A percentile compares a stretch with the other conserved stretches of the same genome.
phyloP scores from a whole-genome alignment of 2,797 vertebrate species.

The Gymnoscopelus microlampas region DNA sequence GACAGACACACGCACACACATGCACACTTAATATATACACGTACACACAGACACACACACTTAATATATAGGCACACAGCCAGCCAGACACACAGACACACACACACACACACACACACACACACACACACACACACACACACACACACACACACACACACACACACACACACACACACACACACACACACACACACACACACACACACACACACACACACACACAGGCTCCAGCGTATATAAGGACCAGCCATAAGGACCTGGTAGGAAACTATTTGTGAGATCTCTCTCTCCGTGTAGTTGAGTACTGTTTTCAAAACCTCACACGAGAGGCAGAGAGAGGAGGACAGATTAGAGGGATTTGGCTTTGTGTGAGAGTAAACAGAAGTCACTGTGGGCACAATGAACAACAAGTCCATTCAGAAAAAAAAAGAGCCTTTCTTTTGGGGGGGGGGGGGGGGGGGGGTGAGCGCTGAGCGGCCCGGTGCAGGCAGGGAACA shows the following conservation, averaged over 20 bases:
- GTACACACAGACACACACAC: too few species aligned
- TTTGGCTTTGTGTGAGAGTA: slow-evolving; percentile 76
- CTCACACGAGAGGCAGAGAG: slow-evolving; percentile 67
- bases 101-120: slow-evolving; percentile 11
- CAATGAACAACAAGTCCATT: slow-evolving; percentile 82
- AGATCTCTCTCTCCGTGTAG: slow-evolving; percentile 37
- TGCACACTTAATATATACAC: too few species aligned
- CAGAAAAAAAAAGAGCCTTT: slow-evolving; percentile 60
- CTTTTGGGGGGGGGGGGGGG: slow-evolving; percentile 30
- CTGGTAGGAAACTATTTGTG: slow-evolving; percentile 26
- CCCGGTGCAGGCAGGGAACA: slow-evolving; percentile 63
- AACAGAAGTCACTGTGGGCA: slow-evolving; percentile 76
- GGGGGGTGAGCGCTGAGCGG: slow-evolving; percentile 25
- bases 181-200: slow-evolving; percentile 15
- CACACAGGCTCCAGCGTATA: slow-evolving; percentile 52
- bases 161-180: slow-evolving; percentile 3
- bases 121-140: not conserved
- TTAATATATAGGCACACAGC: slow-evolving; percentile 10
- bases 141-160: not conserved
- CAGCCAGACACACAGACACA: slow-evolving; percentile 9
- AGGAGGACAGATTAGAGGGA: slow-evolving; percentile 70
- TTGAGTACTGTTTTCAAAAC: slow-evolving; percentile 50
- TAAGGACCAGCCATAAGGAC: slow-evolving; percentile 33
- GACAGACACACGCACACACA: too few species aligned
- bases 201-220: not conserved